Percentiles rank a stretch among this genome's conserved stretches.
Conservation (phyloP, 2,113 vertebrate genomes). For the Rissa tridactyla region DNA sequence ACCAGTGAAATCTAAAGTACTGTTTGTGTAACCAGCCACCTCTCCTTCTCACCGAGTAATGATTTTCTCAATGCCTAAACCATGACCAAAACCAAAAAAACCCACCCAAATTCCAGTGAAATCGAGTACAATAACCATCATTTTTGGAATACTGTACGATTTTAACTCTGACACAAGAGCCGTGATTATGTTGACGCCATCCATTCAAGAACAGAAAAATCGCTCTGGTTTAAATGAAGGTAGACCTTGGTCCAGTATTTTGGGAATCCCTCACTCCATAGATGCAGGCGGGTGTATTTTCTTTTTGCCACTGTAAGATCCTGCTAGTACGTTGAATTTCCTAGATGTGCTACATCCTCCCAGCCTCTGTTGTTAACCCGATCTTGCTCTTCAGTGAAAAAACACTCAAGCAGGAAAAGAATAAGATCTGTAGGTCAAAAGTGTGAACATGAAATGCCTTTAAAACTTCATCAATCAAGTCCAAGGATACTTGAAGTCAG, state of each 20-base stretch:
- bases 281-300: not conserved
- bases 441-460: not conserved
- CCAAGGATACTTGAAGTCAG: not conserved
- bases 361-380: not conserved
- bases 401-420: not conserved
- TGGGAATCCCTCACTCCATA: not conserved
- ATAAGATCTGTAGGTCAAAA: not conserved
- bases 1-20: not conserved
- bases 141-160: not conserved
- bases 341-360: not conserved
- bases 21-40: not conserved
- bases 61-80: not conserved
- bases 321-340: not conserved
- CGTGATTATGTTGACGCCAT: not conserved
- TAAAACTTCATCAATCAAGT: not conserved
- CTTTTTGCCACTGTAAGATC: not conserved
- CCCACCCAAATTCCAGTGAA: not conserved
- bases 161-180: fast-evolving
- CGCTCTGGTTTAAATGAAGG: not conserved
- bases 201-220: not conserved
- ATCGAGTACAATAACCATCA: not conserved
- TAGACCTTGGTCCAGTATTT: no score
- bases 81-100: not conserved
- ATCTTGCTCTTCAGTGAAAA: not conserved
- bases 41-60: not conserved